A percentile compares a stretch with the other conserved stretches of the same genome.
Evolutionary conservation across 2,888 invertebrate genomes (phyloP).

Genomic region (Agrotis puta): DNA sequence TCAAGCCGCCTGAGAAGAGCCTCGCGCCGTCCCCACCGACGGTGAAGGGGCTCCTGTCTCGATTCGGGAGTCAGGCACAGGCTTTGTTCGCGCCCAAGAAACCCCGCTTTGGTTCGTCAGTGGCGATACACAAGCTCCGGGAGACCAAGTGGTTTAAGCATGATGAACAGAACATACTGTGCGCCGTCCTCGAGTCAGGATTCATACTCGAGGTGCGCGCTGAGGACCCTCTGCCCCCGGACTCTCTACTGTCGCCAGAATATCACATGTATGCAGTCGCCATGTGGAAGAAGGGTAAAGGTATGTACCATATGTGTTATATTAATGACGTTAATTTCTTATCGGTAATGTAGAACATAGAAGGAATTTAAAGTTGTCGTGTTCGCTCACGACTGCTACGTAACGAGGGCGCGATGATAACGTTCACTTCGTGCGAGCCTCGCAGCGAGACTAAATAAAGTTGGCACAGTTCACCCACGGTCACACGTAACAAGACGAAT

Average conservation of each 20-base stretch:
- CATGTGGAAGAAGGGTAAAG: conserved; percentile 94
- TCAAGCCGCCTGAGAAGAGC: conserved; percentile 90
- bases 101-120: conserved; percentile 92
- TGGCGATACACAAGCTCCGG: conserved; percentile 93
- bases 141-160: conserved; percentile 95
- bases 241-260: conserved; percentile 87
- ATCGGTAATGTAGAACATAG: conserved; percentile 32
- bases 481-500: conserved; percentile 72
- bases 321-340: conserved; percentile 31
- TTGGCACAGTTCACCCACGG: conserved; percentile 75
- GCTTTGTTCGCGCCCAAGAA: conserved; percentile 90
- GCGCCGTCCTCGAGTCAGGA: conserved; percentile 93
- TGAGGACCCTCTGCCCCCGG: conserved; percentile 86
- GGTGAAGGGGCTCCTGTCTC: conserved; percentile 89
- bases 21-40: conserved; percentile 88
- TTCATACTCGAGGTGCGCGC: conserved; percentile 93
- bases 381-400: conserved; percentile 59
- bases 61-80: conserved; percentile 90
- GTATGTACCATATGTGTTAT: conserved; percentile 80
- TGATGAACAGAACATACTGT: conserved; percentile 93
- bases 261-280: conserved; percentile 93
- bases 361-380: conserved; percentile 47
- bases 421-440: conserved; percentile 72
- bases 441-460: conserved; percentile 77
- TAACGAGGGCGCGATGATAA: conserved; percentile 71